Evolutionary conservation across 2,797 vertebrate genomes (phyloP).

Genomic region (Eurystomus glaucurus): DNA sequence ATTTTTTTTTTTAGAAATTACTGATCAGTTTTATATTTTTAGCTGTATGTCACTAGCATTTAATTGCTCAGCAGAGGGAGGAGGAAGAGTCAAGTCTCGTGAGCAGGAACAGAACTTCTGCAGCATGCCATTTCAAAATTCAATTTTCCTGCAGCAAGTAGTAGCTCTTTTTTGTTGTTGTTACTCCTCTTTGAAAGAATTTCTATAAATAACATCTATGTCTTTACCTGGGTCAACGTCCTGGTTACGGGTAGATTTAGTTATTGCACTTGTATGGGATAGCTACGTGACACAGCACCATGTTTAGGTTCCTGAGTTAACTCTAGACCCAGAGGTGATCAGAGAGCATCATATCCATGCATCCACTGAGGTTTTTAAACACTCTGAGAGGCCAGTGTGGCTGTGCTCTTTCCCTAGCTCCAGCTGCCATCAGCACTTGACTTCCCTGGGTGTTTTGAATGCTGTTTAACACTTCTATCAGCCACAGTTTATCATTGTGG

Average conservation of each 20-base stretch:
- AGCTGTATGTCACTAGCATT: slow-evolving; percentile 22
- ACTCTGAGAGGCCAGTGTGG: not conserved
- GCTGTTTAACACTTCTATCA: not conserved
- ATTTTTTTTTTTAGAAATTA: slow-evolving; percentile 50
- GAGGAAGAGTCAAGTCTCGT: not conserved
- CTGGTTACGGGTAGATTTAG: not conserved
- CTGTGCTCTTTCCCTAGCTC: not conserved
- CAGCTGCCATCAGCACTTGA: not conserved
- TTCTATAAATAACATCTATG: slow-evolving; percentile 36
- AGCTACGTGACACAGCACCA: fast-evolving
- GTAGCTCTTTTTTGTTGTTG: not conserved
- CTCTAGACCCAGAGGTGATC: not conserved
- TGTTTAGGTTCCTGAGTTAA: not conserved
- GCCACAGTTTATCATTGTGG: fast-evolving
- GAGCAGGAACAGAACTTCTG: slow-evolving; percentile 7
- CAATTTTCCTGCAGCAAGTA: slow-evolving; percentile 15
- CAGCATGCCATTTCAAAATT: slow-evolving; percentile 9
- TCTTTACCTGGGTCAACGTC: not conserved
- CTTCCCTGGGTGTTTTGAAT: not conserved
- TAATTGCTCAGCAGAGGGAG: slow-evolving; percentile 48
- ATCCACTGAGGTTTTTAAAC: not conserved
- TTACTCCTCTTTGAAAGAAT: not conserved
- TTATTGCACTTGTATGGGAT: not conserved
- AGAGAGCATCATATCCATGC: not conserved
- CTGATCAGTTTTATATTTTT: slow-evolving; percentile 71